A percentile compares a stretch with the other conserved stretches of the same genome.
phyloP scores from a whole-genome alignment of 2,797 vertebrate genomes.

The Meriones psammophilus region DNA sequence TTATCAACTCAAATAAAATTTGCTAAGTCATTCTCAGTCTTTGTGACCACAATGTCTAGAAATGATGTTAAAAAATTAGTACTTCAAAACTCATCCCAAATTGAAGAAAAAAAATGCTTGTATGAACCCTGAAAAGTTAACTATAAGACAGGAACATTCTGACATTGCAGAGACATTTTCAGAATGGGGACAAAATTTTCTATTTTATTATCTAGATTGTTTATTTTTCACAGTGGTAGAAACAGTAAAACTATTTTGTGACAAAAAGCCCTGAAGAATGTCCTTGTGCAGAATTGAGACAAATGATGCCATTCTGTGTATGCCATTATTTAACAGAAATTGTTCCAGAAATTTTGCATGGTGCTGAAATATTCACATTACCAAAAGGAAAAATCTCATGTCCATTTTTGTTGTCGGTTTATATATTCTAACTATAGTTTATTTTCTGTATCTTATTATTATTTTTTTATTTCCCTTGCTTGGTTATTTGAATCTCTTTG shows the following conservation, averaged over 20 bases:
- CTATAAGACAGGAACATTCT: background rate
- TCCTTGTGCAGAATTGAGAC: background rate
- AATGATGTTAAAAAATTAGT: background rate
- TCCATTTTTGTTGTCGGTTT: background rate
- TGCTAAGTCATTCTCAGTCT: background rate
- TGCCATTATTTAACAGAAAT: background rate
- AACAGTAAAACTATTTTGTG: background rate
- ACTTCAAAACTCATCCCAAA: background rate
- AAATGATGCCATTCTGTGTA: background rate
- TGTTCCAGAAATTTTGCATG: background rate
- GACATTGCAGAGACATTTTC: background rate
- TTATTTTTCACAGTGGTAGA: slow-evolving; percentile 12
- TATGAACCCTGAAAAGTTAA: background rate
- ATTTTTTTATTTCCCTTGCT: slow-evolving; percentile 6
- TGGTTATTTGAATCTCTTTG: slow-evolving; percentile 39
- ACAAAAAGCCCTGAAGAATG: background rate
- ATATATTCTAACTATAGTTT: slow-evolving; percentile 11
- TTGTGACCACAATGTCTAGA: slow-evolving; percentile 53
- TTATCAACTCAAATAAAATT: background rate
- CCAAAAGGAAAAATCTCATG: slow-evolving; percentile 9
- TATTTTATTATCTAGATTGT: background rate
- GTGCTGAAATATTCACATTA: background rate
- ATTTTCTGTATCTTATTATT: slow-evolving; percentile 57
- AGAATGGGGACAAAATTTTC: background rate
- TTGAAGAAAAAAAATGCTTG: background rate